Percentiles rank a stretch among this genome's conserved stretches.
phyloP scores from a whole-genome alignment of 2,888 invertebrate genomes.

The Byasa hedistus region DNA sequence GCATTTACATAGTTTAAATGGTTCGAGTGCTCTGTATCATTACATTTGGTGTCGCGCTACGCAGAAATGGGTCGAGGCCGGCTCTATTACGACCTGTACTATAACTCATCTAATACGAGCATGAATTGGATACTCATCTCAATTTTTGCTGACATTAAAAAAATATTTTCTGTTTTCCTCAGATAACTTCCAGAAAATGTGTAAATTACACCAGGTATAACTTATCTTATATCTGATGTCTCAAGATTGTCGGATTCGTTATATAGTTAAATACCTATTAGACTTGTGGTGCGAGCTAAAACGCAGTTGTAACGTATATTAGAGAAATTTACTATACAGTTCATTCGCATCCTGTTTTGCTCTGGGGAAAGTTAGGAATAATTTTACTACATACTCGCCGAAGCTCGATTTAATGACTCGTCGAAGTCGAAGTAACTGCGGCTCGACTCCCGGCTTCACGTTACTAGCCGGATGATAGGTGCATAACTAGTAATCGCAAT shows the following conservation, averaged over 20 bases:
- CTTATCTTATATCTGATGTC: too few species aligned
- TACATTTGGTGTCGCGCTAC: conserved; percentile 56
- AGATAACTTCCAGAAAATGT: background rate
- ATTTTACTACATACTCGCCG: conserved; percentile 32
- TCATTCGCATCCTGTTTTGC: conserved; percentile 45
- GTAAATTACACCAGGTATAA: background rate
- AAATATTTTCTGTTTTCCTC: background rate
- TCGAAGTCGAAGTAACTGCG: conserved; percentile 3
- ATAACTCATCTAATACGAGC: conserved; percentile 35
- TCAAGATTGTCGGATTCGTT: too few species aligned
- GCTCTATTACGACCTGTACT: conserved; percentile 51
- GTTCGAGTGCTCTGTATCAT: conserved; percentile 5
- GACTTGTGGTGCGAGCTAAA: background rate
- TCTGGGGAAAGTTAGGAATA: conserved; percentile 53
- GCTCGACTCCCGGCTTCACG: conserved; percentile 9
- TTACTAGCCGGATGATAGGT: conserved; percentile 9
- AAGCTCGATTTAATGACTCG: conserved; percentile 26
- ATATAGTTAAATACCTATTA: background rate
- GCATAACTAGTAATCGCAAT: conserved; percentile 13
- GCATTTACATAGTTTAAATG: conserved; percentile 3
- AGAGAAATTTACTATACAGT: conserved; percentile 27
- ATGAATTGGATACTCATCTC: conserved; percentile 40
- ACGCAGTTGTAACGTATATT: background rate
- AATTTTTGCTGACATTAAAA: background rate
- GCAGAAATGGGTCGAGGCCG: conserved; percentile 67